Percentiles rank a stretch among this genome's conserved stretches.
These are phyloP conservation scores for Mus spicilegus DNA, from an alignment of 2,113 vertebrate species.

Conservation along the genomic window DNA sequence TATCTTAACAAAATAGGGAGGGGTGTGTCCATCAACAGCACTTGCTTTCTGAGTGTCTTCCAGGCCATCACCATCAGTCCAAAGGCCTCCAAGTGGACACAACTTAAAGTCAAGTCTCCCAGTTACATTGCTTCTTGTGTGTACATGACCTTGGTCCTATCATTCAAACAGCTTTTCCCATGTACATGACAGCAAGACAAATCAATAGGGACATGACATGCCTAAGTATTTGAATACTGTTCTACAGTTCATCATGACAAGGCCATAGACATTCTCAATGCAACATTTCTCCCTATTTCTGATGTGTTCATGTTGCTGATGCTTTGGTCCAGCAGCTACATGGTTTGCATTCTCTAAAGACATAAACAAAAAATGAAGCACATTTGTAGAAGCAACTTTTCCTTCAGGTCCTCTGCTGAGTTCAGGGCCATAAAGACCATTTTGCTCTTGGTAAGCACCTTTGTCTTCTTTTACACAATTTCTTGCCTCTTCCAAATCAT, in stretches of 20 bases:
- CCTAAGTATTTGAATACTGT: background rate
- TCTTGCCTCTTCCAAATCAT: background rate
- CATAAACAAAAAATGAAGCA: background rate
- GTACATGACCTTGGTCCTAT: background rate
- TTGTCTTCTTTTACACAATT: background rate
- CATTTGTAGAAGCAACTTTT: background rate
- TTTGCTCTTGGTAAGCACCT: background rate
- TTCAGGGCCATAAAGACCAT: background rate
- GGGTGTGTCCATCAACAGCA: background rate
- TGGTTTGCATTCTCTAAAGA: background rate
- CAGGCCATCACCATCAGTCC: background rate
- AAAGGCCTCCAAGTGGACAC: background rate
- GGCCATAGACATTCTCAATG: accelerated
- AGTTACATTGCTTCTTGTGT: background rate
- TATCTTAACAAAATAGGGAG: background rate
- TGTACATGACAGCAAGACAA: accelerated
- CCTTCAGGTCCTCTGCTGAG: background rate
- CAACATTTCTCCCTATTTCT: accelerated
- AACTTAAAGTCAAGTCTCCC: background rate
- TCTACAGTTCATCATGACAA: background rate
- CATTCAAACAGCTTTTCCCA: background rate
- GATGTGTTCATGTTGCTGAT: background rate
- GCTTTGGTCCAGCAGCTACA: background rate
- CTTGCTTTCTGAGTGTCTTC: background rate
- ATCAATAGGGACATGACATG: background rate